These are phyloP conservation scores for Misgurnus mizolepis DNA, from an alignment of 2,113 vertebrate species.

Conservation along the genomic window DNA sequence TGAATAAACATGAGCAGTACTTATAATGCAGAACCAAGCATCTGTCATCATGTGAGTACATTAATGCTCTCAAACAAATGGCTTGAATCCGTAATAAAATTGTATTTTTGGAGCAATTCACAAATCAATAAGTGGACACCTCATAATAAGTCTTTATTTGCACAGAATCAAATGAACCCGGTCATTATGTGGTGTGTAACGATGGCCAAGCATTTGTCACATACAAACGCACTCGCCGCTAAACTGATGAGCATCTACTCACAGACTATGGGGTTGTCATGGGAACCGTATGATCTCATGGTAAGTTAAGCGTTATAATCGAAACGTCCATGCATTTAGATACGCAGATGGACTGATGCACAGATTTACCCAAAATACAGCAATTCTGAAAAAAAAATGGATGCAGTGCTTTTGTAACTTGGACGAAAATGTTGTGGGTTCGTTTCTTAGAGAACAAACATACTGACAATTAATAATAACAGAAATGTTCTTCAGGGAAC, in stretches of 20 bases:
- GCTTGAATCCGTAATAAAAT: neutral
- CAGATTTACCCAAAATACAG: neutral
- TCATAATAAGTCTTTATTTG: neutral
- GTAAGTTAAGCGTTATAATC: neutral
- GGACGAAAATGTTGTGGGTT: too few species aligned
- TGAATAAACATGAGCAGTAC: too few species aligned
- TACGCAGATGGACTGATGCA: too few species aligned
- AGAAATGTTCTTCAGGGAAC: too few species aligned
- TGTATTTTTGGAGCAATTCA: too few species aligned
- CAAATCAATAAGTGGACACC: neutral
- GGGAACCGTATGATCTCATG: slow-evolving; percentile 26
- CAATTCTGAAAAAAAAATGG: too few species aligned
- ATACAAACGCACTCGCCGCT: slow-evolving; percentile 1
- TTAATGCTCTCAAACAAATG: neutral
- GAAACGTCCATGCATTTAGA: neutral
- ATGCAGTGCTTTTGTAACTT: too few species aligned
- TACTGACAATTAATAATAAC: too few species aligned
- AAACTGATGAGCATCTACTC: neutral
- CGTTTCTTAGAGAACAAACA: too few species aligned
- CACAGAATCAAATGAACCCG: neutral
- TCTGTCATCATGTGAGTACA: neutral
- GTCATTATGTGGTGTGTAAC: neutral
- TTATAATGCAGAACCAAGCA: too few species aligned
- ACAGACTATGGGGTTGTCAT: slow-evolving; percentile 20
- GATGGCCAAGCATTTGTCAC: neutral